phyloP scores from a whole-genome alignment of 1,140 invertebrate species.

The Apis dorsata region DNA sequence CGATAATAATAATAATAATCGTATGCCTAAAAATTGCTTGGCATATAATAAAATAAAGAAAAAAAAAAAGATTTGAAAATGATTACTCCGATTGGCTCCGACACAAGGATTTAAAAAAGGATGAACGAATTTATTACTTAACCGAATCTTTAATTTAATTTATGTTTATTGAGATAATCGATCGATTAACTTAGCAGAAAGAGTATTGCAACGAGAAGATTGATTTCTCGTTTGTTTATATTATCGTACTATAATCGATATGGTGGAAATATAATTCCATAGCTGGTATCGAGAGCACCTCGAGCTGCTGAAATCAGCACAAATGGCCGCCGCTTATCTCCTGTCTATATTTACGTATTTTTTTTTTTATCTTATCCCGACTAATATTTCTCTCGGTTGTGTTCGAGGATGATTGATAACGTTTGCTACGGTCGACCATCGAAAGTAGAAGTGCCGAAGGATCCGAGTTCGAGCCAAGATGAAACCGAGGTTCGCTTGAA shows the following conservation, averaged over 20 bases:
- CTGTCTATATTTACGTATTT: conserved; percentile 48
- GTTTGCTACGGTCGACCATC: background rate
- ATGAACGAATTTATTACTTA: no score
- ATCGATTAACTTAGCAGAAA: background rate
- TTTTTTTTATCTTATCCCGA: conserved; percentile 45
- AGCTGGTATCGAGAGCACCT: background rate
- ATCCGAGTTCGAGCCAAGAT: background rate
- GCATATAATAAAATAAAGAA: no score
- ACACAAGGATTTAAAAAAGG: no score
- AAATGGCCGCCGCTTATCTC: conserved; percentile 36
- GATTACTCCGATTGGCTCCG: no score
- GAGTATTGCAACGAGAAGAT: background rate
- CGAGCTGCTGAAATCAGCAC: conserved; percentile 35
- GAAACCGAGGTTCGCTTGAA: background rate
- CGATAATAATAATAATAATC: background rate
- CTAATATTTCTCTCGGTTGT: conserved; percentile 48
- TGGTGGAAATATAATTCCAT: conserved; percentile 15
- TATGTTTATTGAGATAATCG: background rate
- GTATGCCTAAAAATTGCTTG: background rate
- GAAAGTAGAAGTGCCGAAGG: background rate
- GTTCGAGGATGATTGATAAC: conserved; percentile 54
- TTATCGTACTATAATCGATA: background rate
- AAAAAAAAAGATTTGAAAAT: no score
- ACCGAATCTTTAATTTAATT: background rate
- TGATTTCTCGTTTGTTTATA: conserved; percentile 11